These are phyloP conservation scores for Parus major DNA, from an alignment of 2,113 vertebrate species.

Conservation along the genomic window DNA sequence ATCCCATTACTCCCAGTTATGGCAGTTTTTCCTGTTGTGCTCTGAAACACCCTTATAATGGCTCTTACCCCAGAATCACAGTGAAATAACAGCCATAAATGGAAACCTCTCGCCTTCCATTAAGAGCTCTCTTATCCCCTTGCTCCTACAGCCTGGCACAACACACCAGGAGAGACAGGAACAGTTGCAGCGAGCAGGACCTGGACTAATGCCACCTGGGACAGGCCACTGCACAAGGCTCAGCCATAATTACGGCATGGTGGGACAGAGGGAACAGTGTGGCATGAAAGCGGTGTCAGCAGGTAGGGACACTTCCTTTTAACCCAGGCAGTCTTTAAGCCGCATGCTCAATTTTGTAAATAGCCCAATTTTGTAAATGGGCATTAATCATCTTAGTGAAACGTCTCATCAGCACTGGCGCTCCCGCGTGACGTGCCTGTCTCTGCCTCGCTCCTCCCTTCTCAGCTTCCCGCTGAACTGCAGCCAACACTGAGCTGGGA, in stretches of 20 bases:
- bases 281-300: neutral
- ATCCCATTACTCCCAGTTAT: conserved; percentile 48
- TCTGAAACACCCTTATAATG: conserved; percentile 31
- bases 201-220: conserved; percentile 21
- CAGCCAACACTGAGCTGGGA: neutral
- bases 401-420: neutral
- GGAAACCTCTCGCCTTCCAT: neutral
- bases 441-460: neutral
- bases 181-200: neutral
- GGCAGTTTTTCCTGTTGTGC: conserved; percentile 11
- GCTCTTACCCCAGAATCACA: conserved; percentile 14
- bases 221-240: neutral
- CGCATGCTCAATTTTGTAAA: conserved; percentile 54
- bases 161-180: neutral
- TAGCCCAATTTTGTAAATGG: conserved; percentile 51
- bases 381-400: conserved; percentile 45
- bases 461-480: neutral
- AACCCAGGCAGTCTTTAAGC: neutral
- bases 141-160: neutral
- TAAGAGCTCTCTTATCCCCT: neutral
- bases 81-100: conserved; percentile 37
- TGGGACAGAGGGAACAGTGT: neutral
- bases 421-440: accelerated
- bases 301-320: conserved; percentile 18
- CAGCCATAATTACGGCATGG: neutral